Percentiles rank a stretch among this genome's conserved stretches.
phyloP scores from a whole-genome alignment of 2,797 vertebrate species.

The Oreortyx pictus region DNA sequence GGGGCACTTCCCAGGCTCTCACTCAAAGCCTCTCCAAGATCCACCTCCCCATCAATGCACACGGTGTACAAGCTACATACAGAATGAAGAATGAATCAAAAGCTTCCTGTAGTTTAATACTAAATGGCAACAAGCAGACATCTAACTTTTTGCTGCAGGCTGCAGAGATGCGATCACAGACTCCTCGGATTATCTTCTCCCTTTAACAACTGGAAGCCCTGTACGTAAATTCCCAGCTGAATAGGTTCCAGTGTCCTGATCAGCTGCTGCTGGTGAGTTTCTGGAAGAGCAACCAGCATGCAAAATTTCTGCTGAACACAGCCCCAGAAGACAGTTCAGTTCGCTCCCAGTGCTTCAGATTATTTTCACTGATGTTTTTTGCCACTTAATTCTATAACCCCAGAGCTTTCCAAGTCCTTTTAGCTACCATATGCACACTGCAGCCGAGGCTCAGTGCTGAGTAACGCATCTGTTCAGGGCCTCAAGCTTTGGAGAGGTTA shows the following conservation, averaged over 20 bases:
- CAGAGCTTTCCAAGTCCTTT: neutral
- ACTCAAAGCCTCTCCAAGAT: neutral
- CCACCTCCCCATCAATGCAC: neutral
- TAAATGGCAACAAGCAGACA: neutral
- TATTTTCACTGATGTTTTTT: neutral
- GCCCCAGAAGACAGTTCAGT: neutral
- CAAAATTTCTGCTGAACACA: slow-evolving; percentile 29
- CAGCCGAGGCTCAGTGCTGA: neutral
- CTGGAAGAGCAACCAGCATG: neutral
- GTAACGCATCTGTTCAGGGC: neutral
- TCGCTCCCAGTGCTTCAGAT: neutral
- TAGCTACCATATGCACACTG: neutral
- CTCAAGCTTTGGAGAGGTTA: neutral
- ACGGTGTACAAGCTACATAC: neutral
- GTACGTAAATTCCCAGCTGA: neutral
- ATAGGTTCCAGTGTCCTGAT: neutral
- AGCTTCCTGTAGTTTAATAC: neutral
- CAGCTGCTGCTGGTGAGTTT: neutral
- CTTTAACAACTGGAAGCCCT: neutral
- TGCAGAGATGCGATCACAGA: neutral
- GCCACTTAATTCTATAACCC: neutral
- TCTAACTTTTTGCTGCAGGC: neutral
- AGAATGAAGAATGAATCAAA: neutral
- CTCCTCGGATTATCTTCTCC: neutral
- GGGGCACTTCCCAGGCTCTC: neutral